These are phyloP conservation scores for Heliconius congener DNA, from an alignment of 1,140 invertebrate genomes.

Conservation along the genomic window DNA sequence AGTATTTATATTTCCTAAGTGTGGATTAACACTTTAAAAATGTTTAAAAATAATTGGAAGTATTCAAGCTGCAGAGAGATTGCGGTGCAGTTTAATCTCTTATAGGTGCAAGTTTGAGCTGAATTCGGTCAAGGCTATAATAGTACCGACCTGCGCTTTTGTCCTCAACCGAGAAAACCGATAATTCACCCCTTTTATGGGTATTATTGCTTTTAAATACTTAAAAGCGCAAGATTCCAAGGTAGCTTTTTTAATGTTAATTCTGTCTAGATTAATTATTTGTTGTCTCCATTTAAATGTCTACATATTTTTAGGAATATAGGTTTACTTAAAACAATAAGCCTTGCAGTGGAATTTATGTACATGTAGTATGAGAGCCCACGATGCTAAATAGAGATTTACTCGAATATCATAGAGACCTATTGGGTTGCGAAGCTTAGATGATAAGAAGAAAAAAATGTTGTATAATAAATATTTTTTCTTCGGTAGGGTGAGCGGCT, in stretches of 20 bases:
- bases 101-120: slow-evolving; percentile 50
- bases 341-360: too few relatives aligned
- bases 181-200: slow-evolving; percentile 64
- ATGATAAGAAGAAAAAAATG: too few relatives aligned
- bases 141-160: slow-evolving; percentile 66
- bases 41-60: too few relatives aligned
- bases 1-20: too few relatives aligned
- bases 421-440: too few relatives aligned
- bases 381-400: too few relatives aligned
- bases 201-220: slow-evolving; percentile 45
- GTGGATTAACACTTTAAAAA: too few relatives aligned
- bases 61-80: slow-evolving; percentile 29
- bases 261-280: neutral
- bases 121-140: slow-evolving; percentile 72
- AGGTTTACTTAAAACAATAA: too few relatives aligned
- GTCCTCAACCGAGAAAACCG: slow-evolving; percentile 55
- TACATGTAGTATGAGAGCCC: too few relatives aligned
- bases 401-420: too few relatives aligned
- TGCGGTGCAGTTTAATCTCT: slow-evolving; percentile 46
- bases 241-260: neutral
- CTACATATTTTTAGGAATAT: neutral
- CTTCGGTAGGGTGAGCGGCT: too few relatives aligned
- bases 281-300: neutral
- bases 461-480: too few relatives aligned
- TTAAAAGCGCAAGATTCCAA: slow-evolving; percentile 4